Conservation (phyloP, 2,113 vertebrate genomes). For the Prietella phreatophila region DNA sequence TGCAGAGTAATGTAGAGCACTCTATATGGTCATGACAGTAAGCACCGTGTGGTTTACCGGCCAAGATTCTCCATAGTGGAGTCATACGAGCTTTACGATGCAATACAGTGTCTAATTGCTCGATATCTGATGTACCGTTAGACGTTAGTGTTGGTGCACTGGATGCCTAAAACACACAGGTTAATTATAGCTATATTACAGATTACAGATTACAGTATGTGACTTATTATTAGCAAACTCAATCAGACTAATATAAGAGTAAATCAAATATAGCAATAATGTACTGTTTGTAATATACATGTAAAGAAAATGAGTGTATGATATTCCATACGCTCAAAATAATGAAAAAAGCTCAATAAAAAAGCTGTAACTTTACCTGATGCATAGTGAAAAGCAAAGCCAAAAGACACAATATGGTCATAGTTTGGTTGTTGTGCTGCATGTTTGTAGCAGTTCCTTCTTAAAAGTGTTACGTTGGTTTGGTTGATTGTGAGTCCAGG, state of each 20-base stretch:
- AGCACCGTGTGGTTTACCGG: constrained; percentile 49
- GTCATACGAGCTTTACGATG: constrained; percentile 45
- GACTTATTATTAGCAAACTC: neutral
- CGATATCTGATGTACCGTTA: constrained; percentile 10
- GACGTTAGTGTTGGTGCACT: constrained; percentile 25
- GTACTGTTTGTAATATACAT: neutral
- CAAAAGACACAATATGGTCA: constrained; percentile 29
- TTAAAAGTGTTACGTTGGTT: neutral
- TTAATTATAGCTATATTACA: neutral
- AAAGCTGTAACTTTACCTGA: constrained; percentile 23
- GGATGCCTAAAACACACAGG: constrained; percentile 30
- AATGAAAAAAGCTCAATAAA: neutral
- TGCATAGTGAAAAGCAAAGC: constrained; percentile 27
- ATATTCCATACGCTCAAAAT: neutral
- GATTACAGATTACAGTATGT: neutral
- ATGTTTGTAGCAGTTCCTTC: neutral
- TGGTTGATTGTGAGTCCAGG: neutral
- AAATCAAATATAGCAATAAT: neutral
- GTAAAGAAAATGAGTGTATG: neutral
- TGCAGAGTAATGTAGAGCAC: constrained; percentile 51
- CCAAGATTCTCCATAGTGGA: constrained; percentile 49
- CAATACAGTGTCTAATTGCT: constrained; percentile 12
- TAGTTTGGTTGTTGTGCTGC: constrained; percentile 11
- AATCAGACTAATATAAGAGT: neutral
- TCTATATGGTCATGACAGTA: constrained; percentile 45